Evolutionary conservation across 2,888 invertebrate genomes (phyloP), one percentile per base, ranked within the genome.

Genomic region (Drosophila kokeensis): DNA sequence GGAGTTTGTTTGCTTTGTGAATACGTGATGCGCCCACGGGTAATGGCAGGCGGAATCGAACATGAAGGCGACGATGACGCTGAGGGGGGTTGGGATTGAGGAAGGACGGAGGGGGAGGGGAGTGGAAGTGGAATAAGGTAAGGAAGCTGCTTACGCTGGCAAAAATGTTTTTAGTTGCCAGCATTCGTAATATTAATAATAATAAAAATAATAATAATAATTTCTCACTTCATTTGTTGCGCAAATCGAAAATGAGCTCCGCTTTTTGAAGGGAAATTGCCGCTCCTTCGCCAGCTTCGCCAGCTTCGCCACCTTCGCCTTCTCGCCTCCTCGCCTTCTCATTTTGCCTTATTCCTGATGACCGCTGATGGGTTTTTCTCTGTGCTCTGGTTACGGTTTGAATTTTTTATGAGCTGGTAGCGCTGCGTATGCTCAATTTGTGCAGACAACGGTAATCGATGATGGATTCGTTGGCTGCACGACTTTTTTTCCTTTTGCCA

Each of bases 181-280:
- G 50, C 69, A 67, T 73, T 67, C 64, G 69, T 71, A 81, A 83
- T 81, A 38, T 38, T 54, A 79, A 79, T 73, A 87, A 82, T 73
- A 82, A 79, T 72, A 60, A 69, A 52, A 76, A 83, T 78, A 75
- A 85, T 76, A 72, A 81, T 81, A 84, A 89, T 79, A 87, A 84
- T 89, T 85, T 87, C 87, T 89, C 84, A 87, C 84, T 85, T 85
- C 89, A 89, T 89, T 89, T 89, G 89, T 82, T 87, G 82, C 87
- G 87, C 82, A 89, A 82, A 84, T 86, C 84, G 82, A 84, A 89
- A 81, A 86, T 79, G 73, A 75, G 81, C 75, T 68, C 42, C 27
- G 42, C 45, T 24, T 45, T 48, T 52, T 48, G 29, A 21, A 34
- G 18, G 42, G 50, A n/a, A 48, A 30, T 29, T 24, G 49, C 30